Percentiles rank a stretch among this genome's conserved stretches.
phyloP scores from a whole-genome alignment of 2,797 vertebrate species.

The Lutjanus campechanus region DNA sequence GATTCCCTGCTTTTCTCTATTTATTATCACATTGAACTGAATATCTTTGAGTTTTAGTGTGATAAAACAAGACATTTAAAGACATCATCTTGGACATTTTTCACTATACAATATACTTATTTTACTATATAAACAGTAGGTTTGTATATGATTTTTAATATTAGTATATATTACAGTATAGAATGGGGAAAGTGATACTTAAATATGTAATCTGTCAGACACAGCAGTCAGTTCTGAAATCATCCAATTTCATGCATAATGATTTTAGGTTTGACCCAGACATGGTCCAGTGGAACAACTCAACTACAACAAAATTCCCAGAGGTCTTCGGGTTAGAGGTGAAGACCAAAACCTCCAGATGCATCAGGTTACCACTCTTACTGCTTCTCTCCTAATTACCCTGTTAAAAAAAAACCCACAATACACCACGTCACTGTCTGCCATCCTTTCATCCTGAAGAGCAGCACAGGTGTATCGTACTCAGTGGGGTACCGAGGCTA shows the following conservation, averaged over 20 bases:
- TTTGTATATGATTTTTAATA: too few relatives aligned
- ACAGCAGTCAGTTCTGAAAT: slow-evolving; percentile 25
- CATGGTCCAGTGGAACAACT: background rate
- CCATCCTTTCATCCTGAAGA: slow-evolving; percentile 13
- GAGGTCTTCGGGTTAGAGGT: slow-evolving; percentile 10
- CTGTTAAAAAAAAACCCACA: background rate
- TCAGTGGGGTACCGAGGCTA: slow-evolving; percentile 8
- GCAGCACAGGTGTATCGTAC: slow-evolving; percentile 42
- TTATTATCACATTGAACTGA: too few relatives aligned
- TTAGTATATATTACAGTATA: background rate
- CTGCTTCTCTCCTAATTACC: background rate
- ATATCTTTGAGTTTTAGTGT: too few relatives aligned
- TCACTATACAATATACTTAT: background rate
- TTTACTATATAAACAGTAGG: too few relatives aligned
- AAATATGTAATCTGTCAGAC: background rate
- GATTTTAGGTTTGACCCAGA: slow-evolving; percentile 18
- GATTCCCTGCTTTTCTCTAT: too few relatives aligned
- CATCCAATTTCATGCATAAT: slow-evolving; percentile 6
- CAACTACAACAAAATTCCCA: slow-evolving; percentile 2
- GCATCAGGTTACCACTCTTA: background rate
- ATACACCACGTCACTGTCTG: background rate
- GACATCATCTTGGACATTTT: too few relatives aligned
- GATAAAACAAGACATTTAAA: too few relatives aligned
- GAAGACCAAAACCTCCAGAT: background rate
- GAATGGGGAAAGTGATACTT: background rate